A percentile compares a stretch with the other conserved stretches of the same genome.
Evolutionary conservation across 30 jellyfish, hydroid and myxozoan species (phyloP).

Genomic region (Aurelia aurita): DNA sequence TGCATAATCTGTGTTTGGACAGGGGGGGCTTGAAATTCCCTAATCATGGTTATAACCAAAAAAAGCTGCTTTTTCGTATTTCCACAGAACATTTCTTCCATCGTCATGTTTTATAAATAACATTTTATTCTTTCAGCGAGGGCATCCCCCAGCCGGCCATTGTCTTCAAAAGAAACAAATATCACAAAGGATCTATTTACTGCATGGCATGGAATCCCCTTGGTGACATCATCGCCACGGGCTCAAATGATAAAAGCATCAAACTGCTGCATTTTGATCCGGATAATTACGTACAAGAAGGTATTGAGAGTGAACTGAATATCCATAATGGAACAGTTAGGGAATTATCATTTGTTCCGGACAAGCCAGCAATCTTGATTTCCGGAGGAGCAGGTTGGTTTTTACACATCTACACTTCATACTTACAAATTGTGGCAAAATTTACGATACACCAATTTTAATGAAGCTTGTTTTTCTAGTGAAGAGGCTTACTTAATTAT

Average conservation of each 20-base stretch:
- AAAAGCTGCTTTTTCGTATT: too few species aligned
- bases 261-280: slow-evolving; percentile 87
- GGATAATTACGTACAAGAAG: slow-evolving; percentile 71
- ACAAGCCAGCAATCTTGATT: slow-evolving; percentile 72
- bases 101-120: too few species aligned
- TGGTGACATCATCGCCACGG: slow-evolving; percentile 96
- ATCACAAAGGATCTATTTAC: slow-evolving; percentile 99
- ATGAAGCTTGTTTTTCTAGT: too few species aligned
- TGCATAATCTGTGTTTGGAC: too few species aligned
- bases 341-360: slow-evolving; percentile 94
- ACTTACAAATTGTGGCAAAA: too few species aligned
- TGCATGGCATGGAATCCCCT: slow-evolving; percentile 97
- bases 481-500: too few species aligned
- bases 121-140: slow-evolving; percentile 23
- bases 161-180: slow-evolving; percentile 84
- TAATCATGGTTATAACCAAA: too few species aligned
- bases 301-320: slow-evolving; percentile 79
- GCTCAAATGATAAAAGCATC: slow-evolving; percentile 94
- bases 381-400: slow-evolving; percentile 98
- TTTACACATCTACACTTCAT: too few species aligned
- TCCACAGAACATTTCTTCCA: too few species aligned
- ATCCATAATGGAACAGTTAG: slow-evolving; percentile 97
- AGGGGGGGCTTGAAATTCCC: too few species aligned
- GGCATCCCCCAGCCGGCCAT: slow-evolving; percentile 69
- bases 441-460: too few species aligned